Percentiles rank a stretch among this genome's conserved stretches.
Conservation (phyloP, 1,140 invertebrate genomes). For the Pteromalus puparum region DNA sequence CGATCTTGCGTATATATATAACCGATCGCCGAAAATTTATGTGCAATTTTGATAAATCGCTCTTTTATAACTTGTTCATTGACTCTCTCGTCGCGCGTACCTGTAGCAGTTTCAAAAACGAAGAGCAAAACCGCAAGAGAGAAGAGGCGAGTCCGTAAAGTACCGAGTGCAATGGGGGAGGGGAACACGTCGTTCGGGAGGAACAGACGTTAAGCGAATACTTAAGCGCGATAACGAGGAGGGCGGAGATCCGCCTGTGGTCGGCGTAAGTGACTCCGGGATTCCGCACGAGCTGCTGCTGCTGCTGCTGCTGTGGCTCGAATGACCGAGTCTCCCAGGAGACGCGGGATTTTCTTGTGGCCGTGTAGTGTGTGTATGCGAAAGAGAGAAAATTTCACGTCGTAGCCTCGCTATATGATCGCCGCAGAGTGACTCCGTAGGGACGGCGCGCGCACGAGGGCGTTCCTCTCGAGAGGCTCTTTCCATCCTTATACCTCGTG, state of each 20-base stretch:
- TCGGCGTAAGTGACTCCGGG: conserved; percentile 26
- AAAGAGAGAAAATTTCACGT: not conserved
- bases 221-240: conserved; percentile 57
- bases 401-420: not conserved
- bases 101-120: not conserved
- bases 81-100: no score
- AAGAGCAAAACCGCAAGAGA: not conserved
- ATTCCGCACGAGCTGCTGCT: not conserved
- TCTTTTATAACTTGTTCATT: conserved; percentile 27
- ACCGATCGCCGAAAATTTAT: conserved; percentile 21
- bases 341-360: not conserved
- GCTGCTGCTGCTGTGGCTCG: no score
- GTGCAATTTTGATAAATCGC: conserved; percentile 43
- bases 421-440: not conserved
- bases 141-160: not conserved
- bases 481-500: no score
- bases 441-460: not conserved
- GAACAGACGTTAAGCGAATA: conserved; percentile 36
- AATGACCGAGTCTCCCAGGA: not conserved
- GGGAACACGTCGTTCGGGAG: not conserved
- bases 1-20: not conserved
- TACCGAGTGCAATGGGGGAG: not conserved
- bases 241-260: conserved; percentile 12
- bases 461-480: not conserved
- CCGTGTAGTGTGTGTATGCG: not conserved